A percentile compares a stretch with the other conserved stretches of the same genome.
phyloP scores from a whole-genome alignment of 2,113 vertebrate species.

The Spea multiplicata region DNA sequence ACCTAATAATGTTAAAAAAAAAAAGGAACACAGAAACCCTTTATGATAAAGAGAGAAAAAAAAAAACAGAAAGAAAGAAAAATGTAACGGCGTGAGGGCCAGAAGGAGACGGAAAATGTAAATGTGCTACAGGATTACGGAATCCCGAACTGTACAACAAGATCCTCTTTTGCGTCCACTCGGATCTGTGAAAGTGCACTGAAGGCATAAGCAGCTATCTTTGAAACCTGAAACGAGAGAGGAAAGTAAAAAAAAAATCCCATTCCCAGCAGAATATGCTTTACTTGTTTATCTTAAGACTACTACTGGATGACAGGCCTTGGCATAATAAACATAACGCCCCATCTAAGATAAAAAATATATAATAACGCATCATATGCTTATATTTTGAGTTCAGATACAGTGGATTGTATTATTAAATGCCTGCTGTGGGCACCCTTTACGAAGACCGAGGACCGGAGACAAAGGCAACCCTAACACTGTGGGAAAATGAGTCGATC shows the following conservation, averaged over 20 bases:
- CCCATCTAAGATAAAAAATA: too few relatives aligned
- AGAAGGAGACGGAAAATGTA: background rate
- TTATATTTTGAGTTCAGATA: too few relatives aligned
- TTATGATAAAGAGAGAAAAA: background rate
- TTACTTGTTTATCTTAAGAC: too few relatives aligned
- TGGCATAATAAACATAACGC: too few relatives aligned
- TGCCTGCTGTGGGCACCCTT: too few relatives aligned
- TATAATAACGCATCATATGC: too few relatives aligned
- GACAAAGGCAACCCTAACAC: too few relatives aligned
- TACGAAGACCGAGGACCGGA: too few relatives aligned
- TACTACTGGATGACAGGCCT: too few relatives aligned
- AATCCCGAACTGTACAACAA: conserved; percentile 95
- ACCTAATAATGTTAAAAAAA: background rate
- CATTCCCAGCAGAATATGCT: background rate
- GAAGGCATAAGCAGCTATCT: conserved; percentile 91
- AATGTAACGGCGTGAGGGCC: conserved; percentile 8
- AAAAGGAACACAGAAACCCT: conserved; percentile 16
- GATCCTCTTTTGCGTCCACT: conserved; percentile 91
- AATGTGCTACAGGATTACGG: conserved; percentile 68
- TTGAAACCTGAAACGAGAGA: conserved; percentile 74
- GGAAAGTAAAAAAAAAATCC: background rate
- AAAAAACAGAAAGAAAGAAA: conserved; percentile 14
- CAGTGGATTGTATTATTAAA: too few relatives aligned
- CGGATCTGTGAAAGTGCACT: conserved; percentile 96
- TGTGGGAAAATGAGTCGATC: too few relatives aligned